Conservation (phyloP, 2,888 invertebrate genomes). For the Meiosimyza decipiens region DNA sequence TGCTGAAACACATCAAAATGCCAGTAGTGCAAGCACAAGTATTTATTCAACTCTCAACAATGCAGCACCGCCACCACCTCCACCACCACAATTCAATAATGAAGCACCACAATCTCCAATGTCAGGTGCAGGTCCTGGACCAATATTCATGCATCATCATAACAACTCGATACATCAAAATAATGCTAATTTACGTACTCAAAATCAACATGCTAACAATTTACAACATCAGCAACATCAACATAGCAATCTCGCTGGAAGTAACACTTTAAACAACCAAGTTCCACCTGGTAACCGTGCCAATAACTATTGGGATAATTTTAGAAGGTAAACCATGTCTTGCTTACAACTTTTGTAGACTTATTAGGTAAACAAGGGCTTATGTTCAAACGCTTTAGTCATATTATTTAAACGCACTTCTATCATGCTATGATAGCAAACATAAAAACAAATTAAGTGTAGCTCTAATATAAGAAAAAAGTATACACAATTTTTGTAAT, state of each 20-base stretch:
- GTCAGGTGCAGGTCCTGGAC: slow-evolving; percentile 57
- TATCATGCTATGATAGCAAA: no score
- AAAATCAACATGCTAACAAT: slow-evolving; percentile 58
- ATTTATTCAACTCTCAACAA: slow-evolving; percentile 56
- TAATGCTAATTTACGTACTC: slow-evolving; percentile 64
- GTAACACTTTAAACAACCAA: slow-evolving; percentile 81
- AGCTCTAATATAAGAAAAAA: no score
- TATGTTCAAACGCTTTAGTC: no score
- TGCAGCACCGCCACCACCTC: slow-evolving; percentile 51
- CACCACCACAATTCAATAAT: slow-evolving; percentile 56
- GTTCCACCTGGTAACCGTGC: slow-evolving; percentile 90
- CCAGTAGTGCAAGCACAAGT: slow-evolving; percentile 32
- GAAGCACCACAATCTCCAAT: slow-evolving; percentile 58
- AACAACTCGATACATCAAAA: slow-evolving; percentile 66
- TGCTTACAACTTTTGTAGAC: slow-evolving; percentile 27
- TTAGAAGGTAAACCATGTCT: slow-evolving; percentile 77
- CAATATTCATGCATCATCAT: slow-evolving; percentile 67
- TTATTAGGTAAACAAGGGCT: no score
- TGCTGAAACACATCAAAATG: slow-evolving; percentile 49
- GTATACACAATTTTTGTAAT: no score
- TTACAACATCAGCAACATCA: slow-evolving; percentile 58
- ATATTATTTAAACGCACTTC: no score
- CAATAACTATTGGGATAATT: slow-evolving; percentile 95
- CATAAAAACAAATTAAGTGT: no score
- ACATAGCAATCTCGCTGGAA: slow-evolving; percentile 48